Evolutionary conservation across 2,888 invertebrate species (phyloP).

Genomic region (Sesamia inferens): DNA sequence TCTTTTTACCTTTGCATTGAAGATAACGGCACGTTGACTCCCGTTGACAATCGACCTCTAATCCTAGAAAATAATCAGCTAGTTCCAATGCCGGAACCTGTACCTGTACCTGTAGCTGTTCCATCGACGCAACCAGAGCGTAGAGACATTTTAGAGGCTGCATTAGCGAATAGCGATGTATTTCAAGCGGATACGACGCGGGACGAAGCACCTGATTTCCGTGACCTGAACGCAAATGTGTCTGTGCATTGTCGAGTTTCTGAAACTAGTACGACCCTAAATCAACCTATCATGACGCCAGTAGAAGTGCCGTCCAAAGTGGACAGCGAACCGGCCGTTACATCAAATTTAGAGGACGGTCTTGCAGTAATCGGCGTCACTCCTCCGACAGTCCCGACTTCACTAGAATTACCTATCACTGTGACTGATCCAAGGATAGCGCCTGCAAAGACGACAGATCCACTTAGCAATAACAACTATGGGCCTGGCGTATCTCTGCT

Average conservation of each 20-base stretch:
- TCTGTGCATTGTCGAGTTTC: conserved; percentile 91
- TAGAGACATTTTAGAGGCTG: conserved; percentile 93
- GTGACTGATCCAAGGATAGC: conserved; percentile 94
- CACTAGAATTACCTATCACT: conserved; percentile 93
- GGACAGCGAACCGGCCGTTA: conserved; percentile 75
- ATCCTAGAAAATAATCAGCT: conserved; percentile 87
- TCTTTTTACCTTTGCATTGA: conserved; percentile 94
- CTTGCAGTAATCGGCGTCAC: conserved; percentile 91
- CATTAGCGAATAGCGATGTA: conserved; percentile 93
- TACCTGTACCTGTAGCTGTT: conserved; percentile 61
- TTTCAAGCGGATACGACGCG: conserved; percentile 90
- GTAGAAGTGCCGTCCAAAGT: conserved; percentile 92
- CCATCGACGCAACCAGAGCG: conserved; percentile 83
- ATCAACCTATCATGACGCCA: conserved; percentile 96
- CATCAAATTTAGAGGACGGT: conserved; percentile 88
- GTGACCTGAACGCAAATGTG: conserved; percentile 90
- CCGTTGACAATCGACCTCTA: conserved; percentile 92
- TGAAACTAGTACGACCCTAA: conserved; percentile 93
- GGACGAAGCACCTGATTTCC: conserved; percentile 91
- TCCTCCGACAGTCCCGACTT: conserved; percentile 91
- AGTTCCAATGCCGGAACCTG: conserved; percentile 83
- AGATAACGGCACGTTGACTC: conserved; percentile 92
- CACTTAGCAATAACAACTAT: conserved; percentile 77
- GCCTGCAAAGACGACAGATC: conserved; percentile 83
- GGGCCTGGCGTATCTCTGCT: conserved; percentile 73